Base-by-base conservation (phyloP, 1,140 invertebrate genomes). In the Cheumatopsyche charites region DNA sequence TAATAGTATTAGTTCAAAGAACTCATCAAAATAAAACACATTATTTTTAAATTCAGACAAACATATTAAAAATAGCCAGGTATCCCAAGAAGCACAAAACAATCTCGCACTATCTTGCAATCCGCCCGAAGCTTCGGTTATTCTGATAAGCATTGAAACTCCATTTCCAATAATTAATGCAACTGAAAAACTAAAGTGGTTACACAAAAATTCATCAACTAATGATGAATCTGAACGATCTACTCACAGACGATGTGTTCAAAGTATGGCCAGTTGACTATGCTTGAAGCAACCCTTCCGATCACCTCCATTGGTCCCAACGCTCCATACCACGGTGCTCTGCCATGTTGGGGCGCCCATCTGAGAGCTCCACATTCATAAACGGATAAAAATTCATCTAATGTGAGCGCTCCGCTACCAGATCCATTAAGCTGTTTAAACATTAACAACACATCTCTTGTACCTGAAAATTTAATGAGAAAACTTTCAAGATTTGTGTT, bases 381-480 rank as follows among this genome's bases (percentile, higher is more conserved):
- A 63, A 96, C 83, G 52, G 87, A 86, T 47, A 90, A 87, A 81
- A 96, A 95, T 82, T 95, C 93, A 45, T 90, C 87, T 61, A 89
- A 81, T 52, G 84, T 89, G 7, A 96, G 79, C 3, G 82, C 82
- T 1, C 92, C 92, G 36, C 82, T 87, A 15, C 86, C 86, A 4
- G 89, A 89, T 21, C 82, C 80, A 79, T 95, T 94, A 77, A 95
- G 82, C 73, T 91, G 88, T 79, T 91, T 90, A 84, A 94, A 96
- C 84, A 92, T 91, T 70, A 96, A 82, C 75, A 94, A 88, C 17
- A 91, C 87, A 79, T 96, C 93, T 77, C 88, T 82, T n/a, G 86
- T 86, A 74, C 85, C 93, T 94, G 15, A 47, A 66, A 47, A n/a
- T n/a, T 36, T 36, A 9, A 36, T 36, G 29, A 36, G 3, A 36